Percentiles rank a stretch among this genome's conserved stretches.
Conservation (phyloP, 2,797 vertebrate species). For the Pygocentrus nattereri region DNA sequence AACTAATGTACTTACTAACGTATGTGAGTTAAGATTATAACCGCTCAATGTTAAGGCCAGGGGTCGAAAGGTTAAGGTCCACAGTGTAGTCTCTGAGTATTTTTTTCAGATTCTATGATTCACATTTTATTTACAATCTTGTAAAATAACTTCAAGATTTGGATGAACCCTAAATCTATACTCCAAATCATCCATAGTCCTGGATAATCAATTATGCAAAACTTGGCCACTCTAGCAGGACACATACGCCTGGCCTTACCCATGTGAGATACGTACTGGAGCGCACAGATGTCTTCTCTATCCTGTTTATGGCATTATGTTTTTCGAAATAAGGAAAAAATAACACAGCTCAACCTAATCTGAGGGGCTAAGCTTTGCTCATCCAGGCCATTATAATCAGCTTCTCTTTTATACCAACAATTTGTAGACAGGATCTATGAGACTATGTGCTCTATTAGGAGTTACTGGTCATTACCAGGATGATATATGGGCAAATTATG, state of each 20-base stretch:
- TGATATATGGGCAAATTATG: neutral
- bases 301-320: neutral
- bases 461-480: neutral
- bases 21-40: too few species aligned
- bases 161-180: neutral
- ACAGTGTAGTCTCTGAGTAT: too few species aligned
- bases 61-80: too few species aligned
- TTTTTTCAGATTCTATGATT: neutral
- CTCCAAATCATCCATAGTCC: neutral
- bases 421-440: neutral
- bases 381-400: neutral
- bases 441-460: neutral
- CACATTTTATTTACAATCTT: too few species aligned
- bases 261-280: neutral
- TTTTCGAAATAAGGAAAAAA: neutral
- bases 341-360: neutral
- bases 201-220: conserved; percentile 7
- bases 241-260: neutral
- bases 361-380: neutral
- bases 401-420: neutral
- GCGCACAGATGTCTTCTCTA: neutral
- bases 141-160: neutral
- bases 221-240: neutral
- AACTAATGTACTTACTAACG: too few species aligned
- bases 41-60: too few species aligned